Base-by-base conservation (phyloP, 2,113 vertebrate species). In the Fulmarus glacialis region DNA sequence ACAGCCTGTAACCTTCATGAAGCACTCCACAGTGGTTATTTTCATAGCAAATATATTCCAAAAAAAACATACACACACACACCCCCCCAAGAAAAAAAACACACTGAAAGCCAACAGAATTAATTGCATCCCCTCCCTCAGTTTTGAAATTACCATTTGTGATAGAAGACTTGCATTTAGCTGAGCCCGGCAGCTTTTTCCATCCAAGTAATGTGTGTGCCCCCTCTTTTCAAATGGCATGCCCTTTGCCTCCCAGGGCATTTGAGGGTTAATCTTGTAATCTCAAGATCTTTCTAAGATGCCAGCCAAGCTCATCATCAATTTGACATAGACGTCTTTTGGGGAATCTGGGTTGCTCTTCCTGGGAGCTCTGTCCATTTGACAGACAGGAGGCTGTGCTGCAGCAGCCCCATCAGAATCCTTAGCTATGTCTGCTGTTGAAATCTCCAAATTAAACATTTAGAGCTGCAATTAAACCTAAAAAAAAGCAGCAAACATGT, bases 221-320 rank as follows among this genome's bases (percentile, higher is more conserved):
- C 87, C 87, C 84, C 91, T 55, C 62, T 87, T 97, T 91, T 93
- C 87, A 90, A 95, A 95, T 16, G 52, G 43, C 87, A 70, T 91
- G 94, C 84, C 96, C 94, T 96, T 89, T 93, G 91, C 81, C 89
- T 96, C 92, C 93, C 15, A 21, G 47, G 80, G 92, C 75, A 84
- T 52, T 78, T 71, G 90, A 94, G 97, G 96, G 98, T 98, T 98
- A 98, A 98, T 98, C 83, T 95, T 90, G 89, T 96, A 96, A 93
- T 92, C 94, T 97, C 93, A 94, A 97, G 95, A 93, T 95, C 92
- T 95, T 95, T 96, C 89, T 92, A 93, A 87, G 86, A 89, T 97
- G 98, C 97, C 98, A 98, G 93, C 91, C 82, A 92, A 97, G 95
- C 85, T 98, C 97, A 98, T 87, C 96, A 96, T 98, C 98, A 98